Evolutionary conservation across 2,113 vertebrate species (phyloP), one percentile per base, ranked within the genome.

Genomic region (Microtus montanus): DNA sequence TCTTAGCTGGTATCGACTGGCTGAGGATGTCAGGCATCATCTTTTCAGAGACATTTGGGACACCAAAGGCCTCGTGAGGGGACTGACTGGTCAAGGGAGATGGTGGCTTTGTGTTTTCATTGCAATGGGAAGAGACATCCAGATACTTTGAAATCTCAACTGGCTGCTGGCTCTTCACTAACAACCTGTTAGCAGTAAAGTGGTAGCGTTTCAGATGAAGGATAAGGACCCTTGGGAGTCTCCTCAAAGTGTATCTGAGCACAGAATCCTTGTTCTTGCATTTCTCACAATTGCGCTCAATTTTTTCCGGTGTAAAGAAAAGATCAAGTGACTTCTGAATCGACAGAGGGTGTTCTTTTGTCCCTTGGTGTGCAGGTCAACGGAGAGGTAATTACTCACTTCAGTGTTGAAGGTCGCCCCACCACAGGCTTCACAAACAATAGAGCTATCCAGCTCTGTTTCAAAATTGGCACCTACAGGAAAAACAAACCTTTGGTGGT

Each of bases 371-470:
- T 66, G 28, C 28, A 94, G 87, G 68, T 63, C 61, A 38, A 90
- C 41, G 35, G 90, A 94, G 20, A 92, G 73, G 14, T 70, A 87
- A 52, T 70, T 79, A 4, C 8, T 75, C 2, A 28, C 47, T 49
- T 96, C 90, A 2, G 15, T 75, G 66, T 75, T 90, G 66, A 74
- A 1, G 49, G 73, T 20, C 0, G 33, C 38, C 15, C 86, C 66
- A 13, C 87, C 58, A 63, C 86, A 90, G 26, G 97, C 98, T 99
- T 99, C 99, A 96, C 99, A 99, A 10, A 98, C 98, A 80, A 99
- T 99, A 70, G 99, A 99, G 98, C 99, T 98, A 86, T 99, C 99
- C 93, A 99, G 99, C 92, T 99, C 99, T 96, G 99, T 99, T 75
- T 99, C 99, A 98, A 99, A 99, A 97, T 99, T 99, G 89, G 99